Evolutionary conservation across 2,113 vertebrate species (phyloP).

Genomic region (Carettochelys insculpta): DNA sequence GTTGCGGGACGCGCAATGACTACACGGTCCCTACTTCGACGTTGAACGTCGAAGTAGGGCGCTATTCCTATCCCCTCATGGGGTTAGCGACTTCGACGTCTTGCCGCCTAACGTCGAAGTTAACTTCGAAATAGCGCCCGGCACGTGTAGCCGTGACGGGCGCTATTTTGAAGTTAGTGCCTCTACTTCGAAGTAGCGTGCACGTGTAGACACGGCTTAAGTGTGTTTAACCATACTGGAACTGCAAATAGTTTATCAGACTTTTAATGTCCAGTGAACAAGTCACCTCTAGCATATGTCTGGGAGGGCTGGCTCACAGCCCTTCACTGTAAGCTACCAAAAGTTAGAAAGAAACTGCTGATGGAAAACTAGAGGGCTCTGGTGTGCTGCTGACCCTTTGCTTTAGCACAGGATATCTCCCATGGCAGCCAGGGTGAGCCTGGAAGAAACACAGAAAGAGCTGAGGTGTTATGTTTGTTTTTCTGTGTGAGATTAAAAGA

Average conservation of each 20-base stretch:
- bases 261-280: slow-evolving; percentile 24
- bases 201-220: too few relatives aligned
- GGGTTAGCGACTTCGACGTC: too few relatives aligned
- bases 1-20: too few relatives aligned
- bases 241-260: slow-evolving; percentile 49
- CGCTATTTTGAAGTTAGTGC: too few relatives aligned
- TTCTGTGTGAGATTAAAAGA: fast-evolving
- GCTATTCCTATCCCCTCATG: too few relatives aligned
- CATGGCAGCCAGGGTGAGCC: background rate
- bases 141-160: too few relatives aligned
- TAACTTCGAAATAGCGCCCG: too few relatives aligned
- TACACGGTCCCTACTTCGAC: too few relatives aligned
- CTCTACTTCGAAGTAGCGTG: too few relatives aligned
- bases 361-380: background rate
- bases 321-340: background rate
- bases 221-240: slow-evolving; percentile 49
- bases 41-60: too few relatives aligned
- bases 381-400: background rate
- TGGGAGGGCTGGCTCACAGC: slow-evolving; percentile 31
- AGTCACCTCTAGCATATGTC: slow-evolving; percentile 5
- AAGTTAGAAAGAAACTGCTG: background rate
- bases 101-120: too few relatives aligned
- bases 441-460: background rate
- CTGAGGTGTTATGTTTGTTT: fast-evolving
- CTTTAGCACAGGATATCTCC: background rate